Conservation (phyloP, 2,113 vertebrate genomes). For the Nipponia nippon region DNA sequence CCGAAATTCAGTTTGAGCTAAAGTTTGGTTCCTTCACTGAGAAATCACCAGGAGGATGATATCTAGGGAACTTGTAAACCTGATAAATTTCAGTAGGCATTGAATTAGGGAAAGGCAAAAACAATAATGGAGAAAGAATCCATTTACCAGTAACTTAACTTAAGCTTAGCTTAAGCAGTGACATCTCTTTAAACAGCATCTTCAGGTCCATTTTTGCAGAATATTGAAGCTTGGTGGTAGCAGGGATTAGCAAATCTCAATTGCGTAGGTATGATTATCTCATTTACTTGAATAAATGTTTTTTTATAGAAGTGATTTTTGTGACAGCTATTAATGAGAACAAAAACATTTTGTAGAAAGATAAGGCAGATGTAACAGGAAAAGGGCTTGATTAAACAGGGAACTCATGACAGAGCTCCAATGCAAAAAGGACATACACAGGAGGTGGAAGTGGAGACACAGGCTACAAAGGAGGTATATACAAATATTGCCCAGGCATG, state of each 20-base stretch:
- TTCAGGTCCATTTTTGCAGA: background rate
- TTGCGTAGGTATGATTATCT: background rate
- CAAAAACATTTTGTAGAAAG: background rate
- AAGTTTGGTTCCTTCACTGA: background rate
- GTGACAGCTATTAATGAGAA: background rate
- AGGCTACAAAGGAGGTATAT: background rate
- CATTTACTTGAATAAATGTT: background rate
- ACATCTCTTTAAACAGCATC: background rate
- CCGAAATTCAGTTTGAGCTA: background rate
- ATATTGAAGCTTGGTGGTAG: background rate
- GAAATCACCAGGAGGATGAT: background rate
- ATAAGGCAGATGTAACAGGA: background rate
- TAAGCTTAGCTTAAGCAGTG: background rate
- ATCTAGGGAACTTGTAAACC: background rate
- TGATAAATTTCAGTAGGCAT: accelerated
- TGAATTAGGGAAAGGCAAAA: background rate
- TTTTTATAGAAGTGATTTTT: background rate
- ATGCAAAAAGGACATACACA: background rate
- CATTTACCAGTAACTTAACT: background rate
- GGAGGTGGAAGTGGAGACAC: background rate
- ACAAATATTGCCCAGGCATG: background rate
- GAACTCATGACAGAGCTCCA: background rate
- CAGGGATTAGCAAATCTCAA: background rate
- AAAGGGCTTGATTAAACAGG: background rate
- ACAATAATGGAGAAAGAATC: no score